Conservation (phyloP, 2,797 vertebrate genomes). For the Sarcophilus harrisii region DNA sequence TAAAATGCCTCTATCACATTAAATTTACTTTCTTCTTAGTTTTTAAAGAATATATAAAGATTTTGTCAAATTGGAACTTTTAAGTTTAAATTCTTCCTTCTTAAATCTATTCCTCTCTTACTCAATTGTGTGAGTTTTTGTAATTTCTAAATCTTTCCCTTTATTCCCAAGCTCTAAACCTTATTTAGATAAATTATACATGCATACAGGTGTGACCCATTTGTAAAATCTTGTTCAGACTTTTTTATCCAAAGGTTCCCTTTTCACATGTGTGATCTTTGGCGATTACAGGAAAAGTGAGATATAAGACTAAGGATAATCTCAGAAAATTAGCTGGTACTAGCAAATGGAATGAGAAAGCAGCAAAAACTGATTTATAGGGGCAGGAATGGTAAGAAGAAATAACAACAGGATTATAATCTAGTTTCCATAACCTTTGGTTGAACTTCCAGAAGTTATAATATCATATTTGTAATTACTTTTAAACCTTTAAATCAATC, state of each 20-base stretch:
- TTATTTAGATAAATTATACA: slow-evolving; percentile 18
- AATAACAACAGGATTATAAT: no score
- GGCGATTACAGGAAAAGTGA: neutral
- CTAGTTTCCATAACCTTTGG: no score
- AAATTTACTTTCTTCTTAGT: neutral
- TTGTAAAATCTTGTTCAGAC: slow-evolving; percentile 10
- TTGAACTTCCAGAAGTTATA: slow-evolving; percentile 13
- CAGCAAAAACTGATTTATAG: no score
- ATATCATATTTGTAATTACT: slow-evolving; percentile 18
- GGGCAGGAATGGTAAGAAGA: no score
- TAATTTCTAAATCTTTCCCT: neutral
- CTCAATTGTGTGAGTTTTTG: neutral
- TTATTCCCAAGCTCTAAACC: neutral
- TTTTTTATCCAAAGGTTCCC: neutral
- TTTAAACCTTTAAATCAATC: slow-evolving; percentile 27
- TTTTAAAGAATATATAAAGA: neutral
- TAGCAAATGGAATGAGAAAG: no score
- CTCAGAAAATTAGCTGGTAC: no score
- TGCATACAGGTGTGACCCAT: neutral
- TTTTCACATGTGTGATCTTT: slow-evolving; percentile 15
- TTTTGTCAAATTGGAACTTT: slow-evolving; percentile 19
- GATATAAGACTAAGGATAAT: neutral
- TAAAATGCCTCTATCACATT: no score
- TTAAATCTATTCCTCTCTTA: no score
- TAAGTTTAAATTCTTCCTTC: neutral